Percentiles rank a stretch among this genome's conserved stretches.
phyloP scores from a whole-genome alignment of 2,888 invertebrate species.

The Gandaritis pyraliata region DNA sequence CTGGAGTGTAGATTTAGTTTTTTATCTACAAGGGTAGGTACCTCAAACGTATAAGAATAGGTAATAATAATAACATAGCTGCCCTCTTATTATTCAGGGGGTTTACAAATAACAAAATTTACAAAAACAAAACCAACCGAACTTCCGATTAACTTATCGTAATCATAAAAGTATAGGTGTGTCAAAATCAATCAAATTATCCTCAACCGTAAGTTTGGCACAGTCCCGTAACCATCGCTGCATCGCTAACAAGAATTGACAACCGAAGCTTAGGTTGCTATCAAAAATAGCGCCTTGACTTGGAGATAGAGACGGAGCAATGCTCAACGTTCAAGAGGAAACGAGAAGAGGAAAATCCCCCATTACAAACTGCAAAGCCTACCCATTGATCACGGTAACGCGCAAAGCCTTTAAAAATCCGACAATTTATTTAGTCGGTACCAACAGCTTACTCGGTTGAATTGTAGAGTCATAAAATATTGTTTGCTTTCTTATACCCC shows the following conservation, averaged over 20 bases:
- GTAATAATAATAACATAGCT: no score
- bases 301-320: conserved; percentile 52
- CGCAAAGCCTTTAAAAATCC: conserved; percentile 80
- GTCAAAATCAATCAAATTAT: conserved; percentile 60
- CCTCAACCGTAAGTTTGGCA: conserved; percentile 53
- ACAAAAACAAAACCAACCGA: no score
- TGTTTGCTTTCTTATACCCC: conserved; percentile 8
- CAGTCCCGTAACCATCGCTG: conserved; percentile 62
- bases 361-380: conserved; percentile 76
- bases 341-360: conserved; percentile 62
- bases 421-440: conserved; percentile 75
- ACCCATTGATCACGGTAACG: conserved; percentile 78
- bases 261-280: conserved; percentile 60
- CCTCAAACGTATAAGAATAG: no score
- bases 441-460: conserved; percentile 61
- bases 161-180: conserved; percentile 10
- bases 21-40: no score
- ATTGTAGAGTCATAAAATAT: conserved; percentile 41
- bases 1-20: no score
- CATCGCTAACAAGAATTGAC: conserved; percentile 73
- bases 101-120: no score
- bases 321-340: conserved; percentile 43
- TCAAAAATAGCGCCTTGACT: conserved; percentile 59
- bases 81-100: no score
- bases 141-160: not conserved